phyloP scores from a whole-genome alignment of 2,113 vertebrate genomes.

The Struthidea cinerea region DNA sequence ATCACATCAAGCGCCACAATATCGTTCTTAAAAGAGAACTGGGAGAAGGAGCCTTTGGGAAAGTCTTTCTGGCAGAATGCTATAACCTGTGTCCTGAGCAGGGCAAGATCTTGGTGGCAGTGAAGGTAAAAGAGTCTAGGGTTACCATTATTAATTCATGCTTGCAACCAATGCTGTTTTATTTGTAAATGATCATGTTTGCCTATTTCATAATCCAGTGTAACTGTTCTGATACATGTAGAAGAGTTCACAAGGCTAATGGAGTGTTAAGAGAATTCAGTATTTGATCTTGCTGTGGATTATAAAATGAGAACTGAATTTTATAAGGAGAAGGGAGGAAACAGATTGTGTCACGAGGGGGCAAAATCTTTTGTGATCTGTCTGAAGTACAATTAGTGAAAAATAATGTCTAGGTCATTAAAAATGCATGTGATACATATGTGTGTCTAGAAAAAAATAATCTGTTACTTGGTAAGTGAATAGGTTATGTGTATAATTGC shows the following conservation, averaged over 20 bases:
- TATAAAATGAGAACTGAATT: neutral
- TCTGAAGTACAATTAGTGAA: conserved; percentile 62
- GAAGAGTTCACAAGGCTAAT: neutral
- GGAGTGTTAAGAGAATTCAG: neutral
- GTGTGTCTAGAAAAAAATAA: neutral
- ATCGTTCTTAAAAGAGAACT: conserved; percentile 97
- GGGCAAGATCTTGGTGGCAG: conserved; percentile 96
- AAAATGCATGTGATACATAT: conserved; percentile 63
- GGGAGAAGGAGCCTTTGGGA: conserved; percentile 97
- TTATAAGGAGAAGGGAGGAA: neutral
- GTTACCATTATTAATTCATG: conserved; percentile 28
- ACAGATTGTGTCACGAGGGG: neutral
- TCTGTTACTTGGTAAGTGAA: neutral
- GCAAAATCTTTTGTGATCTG: neutral
- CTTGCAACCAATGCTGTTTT: neutral
- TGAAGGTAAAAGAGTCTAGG: conserved; percentile 84
- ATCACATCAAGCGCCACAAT: conserved; percentile 98
- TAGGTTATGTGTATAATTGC: neutral
- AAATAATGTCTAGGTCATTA: conserved; percentile 65
- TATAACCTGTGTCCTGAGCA: conserved; percentile 93
- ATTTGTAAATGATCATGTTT: neutral
- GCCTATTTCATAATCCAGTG: neutral
- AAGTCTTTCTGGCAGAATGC: conserved; percentile 97
- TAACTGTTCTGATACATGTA: neutral
- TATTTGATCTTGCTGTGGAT: conserved; percentile 3